Evolutionary conservation across 2,113 vertebrate genomes (phyloP), one percentile per base, ranked within the genome.

Genomic region (Bujurquina vittata): DNA sequence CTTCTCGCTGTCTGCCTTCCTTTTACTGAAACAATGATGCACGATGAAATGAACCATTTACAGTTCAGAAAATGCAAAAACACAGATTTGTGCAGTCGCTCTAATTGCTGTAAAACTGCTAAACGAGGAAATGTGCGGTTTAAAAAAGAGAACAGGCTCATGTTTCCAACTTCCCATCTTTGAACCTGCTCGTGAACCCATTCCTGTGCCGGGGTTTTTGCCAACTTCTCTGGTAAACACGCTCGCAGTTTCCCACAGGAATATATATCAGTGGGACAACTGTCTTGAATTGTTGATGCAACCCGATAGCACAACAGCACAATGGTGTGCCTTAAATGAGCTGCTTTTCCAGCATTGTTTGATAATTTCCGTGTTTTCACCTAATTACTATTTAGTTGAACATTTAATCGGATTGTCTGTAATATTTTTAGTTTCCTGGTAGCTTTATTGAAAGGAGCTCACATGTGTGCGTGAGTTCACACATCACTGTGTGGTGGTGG

Each of bases 341-440:
- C 2, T 4, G 18, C 2, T 40, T 59, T 80, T 63, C n/a, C 20
- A 15, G 20, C 14, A 22, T 17, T 75, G 35, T 46, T 10, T 7
- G 17, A 57, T 80, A 11, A 77, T 75, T 69, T 84, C 58, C n/a
- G 0, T 18, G 10, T 69, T 37, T 10, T 1, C 37, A 31, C 7
- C 10, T 40, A n/a, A 55, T 65, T 4, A 55, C 2, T 10, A 78
- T 54, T 17, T 18, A 54, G 52, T 54, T 54, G 17, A 88, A 87
- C 90, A 77, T 84, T 72, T 90, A 91, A 93, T 81, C 62, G 1
- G 7, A 20, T 17, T 54, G 4, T 14, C 20, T 55, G 37, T 37
- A 0, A 1, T 31, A 2, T 11, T 26, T 61, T 62, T 77, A 46
- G 63, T 63, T 94, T 94, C 94, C 92, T 94, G 69, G 81, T 90